Evolutionary conservation across 1,140 invertebrate genomes (phyloP).

Genomic region (Maconellicoccus hirsutus): DNA sequence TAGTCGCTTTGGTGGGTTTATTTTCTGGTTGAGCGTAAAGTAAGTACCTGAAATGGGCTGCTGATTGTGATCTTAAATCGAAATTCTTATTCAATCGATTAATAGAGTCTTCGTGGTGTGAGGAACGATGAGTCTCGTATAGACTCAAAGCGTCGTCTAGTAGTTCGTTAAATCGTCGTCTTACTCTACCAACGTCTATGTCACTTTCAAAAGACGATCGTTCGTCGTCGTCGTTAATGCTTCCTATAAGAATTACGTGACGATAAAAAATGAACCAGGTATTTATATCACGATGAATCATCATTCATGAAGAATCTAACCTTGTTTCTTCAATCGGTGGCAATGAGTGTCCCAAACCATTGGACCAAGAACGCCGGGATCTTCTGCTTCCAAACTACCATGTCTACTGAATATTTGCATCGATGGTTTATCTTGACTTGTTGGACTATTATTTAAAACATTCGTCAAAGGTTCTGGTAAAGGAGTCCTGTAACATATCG

Average conservation of each 20-base stretch:
- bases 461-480: constrained; percentile 23
- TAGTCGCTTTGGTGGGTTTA: not conserved
- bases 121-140: constrained; percentile 37
- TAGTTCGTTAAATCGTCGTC: constrained; percentile 50
- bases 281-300: too few species aligned
- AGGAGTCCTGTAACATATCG: constrained; percentile 16
- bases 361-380: constrained; percentile 72
- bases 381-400: constrained; percentile 44
- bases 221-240: not conserved
- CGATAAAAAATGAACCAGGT: too few species aligned
- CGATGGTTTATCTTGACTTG: constrained; percentile 14
- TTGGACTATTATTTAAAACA: constrained; percentile 26
- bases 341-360: constrained; percentile 64
- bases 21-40: not conserved
- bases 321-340: constrained; percentile 35
- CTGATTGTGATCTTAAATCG: constrained; percentile 38
- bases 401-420: constrained; percentile 38
- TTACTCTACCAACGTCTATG: constrained; percentile 40
- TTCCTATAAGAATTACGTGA: not conserved
- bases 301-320: too few species aligned
- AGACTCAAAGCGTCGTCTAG: constrained; percentile 54
- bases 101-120: constrained; percentile 31
- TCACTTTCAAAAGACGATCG: constrained; percentile 25
- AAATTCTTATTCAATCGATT: constrained; percentile 29
- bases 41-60: constrained; percentile 36